Percentiles rank a stretch among this genome's conserved stretches.
These are phyloP conservation scores for Notothenia coriiceps DNA, from an alignment of 2,113 vertebrate genomes.

Conservation along the genomic window DNA sequence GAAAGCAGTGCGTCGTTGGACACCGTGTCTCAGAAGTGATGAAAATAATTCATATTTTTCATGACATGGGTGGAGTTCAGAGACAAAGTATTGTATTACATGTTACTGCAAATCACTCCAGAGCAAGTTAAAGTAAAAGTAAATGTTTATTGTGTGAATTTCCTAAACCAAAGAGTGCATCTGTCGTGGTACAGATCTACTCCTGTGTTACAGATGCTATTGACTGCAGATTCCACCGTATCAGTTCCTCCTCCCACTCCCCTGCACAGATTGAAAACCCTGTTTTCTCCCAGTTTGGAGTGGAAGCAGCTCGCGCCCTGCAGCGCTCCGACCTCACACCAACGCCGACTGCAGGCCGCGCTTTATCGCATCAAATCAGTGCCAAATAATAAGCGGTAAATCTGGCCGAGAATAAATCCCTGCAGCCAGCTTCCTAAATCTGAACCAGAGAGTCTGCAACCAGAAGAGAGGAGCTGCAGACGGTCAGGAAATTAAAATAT, in stretches of 20 bases:
- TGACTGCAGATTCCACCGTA: neutral
- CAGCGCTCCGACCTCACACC: slow-evolving; percentile 9
- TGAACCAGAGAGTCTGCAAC: neutral
- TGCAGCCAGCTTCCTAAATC: slow-evolving; percentile 3
- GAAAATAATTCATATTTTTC: too few species aligned
- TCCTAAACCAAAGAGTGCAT: neutral
- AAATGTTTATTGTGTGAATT: neutral
- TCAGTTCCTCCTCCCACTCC: neutral
- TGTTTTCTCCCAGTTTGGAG: neutral
- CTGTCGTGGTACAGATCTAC: neutral
- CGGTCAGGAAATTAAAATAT: neutral
- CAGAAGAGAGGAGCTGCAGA: slow-evolving; percentile 6
- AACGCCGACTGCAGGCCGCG: neutral
- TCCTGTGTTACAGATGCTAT: neutral
- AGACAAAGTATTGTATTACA: too few species aligned
- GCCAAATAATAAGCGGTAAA: slow-evolving; percentile 16
- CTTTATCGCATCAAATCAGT: neutral
- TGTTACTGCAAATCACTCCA: neutral
- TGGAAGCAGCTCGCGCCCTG: neutral
- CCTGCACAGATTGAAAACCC: neutral
- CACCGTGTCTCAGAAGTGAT: too few species aligned
- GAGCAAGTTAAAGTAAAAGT: neutral
- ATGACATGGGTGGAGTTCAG: too few species aligned
- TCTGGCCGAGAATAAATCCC: slow-evolving; percentile 18
- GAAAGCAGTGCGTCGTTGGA: too few species aligned